Conservation (phyloP, 2,113 vertebrate species). For the Willisornis vidua region DNA sequence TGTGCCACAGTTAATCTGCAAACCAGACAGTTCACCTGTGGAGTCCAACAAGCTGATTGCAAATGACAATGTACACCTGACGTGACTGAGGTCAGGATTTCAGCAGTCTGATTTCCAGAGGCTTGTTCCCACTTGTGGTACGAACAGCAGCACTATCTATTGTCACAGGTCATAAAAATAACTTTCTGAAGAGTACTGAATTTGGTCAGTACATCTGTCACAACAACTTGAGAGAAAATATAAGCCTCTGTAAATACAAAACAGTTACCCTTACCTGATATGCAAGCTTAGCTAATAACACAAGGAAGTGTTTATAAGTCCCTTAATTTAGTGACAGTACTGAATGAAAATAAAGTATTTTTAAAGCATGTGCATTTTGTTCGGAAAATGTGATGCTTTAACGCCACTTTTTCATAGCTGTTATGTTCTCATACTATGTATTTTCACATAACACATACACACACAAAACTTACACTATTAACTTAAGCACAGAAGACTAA, state of each 20-base stretch:
- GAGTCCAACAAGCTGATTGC: neutral
- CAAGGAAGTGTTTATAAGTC: neutral
- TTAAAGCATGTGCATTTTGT: neutral
- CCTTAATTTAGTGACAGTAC: neutral
- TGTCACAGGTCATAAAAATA: neutral
- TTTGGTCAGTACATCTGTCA: neutral
- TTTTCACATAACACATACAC: constrained; percentile 23
- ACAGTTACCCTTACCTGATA: neutral
- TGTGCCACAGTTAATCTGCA: neutral
- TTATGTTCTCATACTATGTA: neutral
- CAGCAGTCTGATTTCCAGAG: neutral
- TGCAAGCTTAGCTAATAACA: neutral
- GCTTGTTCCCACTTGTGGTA: neutral
- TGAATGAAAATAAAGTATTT: neutral
- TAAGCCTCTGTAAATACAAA: neutral
- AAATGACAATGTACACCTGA: neutral
- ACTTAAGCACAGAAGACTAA: neutral
- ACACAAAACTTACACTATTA: neutral
- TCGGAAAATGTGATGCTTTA: neutral
- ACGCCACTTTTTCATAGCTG: neutral
- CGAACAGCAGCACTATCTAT: neutral
- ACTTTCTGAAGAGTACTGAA: neutral
- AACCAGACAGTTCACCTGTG: neutral
- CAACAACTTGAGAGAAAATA: neutral
- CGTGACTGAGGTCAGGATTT: neutral